Conservation (phyloP, 2,797 vertebrate species). For the Falco columbarius region DNA sequence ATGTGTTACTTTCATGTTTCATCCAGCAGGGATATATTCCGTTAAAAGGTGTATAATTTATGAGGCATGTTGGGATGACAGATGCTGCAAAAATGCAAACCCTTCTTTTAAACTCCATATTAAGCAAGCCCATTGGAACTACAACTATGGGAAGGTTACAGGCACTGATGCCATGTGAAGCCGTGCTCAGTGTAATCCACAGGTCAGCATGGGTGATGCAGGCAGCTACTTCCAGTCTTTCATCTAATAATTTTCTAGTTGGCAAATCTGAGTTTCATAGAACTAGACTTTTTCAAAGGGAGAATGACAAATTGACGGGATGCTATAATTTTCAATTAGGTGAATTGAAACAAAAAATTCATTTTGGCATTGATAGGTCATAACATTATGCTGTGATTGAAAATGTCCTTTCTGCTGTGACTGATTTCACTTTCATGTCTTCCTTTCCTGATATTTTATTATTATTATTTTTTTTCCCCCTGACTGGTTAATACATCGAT, state of each 20-base stretch:
- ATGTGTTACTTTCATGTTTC: background rate
- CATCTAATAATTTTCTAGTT: background rate
- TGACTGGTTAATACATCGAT: background rate
- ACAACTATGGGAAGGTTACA: background rate
- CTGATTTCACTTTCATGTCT: background rate
- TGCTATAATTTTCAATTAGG: constrained; percentile 32
- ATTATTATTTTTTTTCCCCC: background rate
- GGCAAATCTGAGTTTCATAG: background rate
- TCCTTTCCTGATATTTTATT: background rate
- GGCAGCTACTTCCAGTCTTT: background rate
- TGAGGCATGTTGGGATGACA: background rate
- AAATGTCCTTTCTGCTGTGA: constrained; percentile 26
- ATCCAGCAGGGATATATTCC: background rate
- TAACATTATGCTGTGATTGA: constrained; percentile 44
- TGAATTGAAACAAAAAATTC: constrained; percentile 27
- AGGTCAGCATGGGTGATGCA: background rate
- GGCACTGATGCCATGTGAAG: fast-evolving
- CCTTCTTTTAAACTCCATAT: background rate
- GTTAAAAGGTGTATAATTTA: background rate
- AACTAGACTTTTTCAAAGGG: background rate
- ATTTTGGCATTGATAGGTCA: constrained; percentile 17
- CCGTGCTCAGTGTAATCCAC: background rate
- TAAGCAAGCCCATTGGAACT: background rate
- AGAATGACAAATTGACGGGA: constrained; percentile 3
- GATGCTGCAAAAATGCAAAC: background rate